These are phyloP conservation scores for Dynastes hyllus DNA, from an alignment of 2,888 invertebrate species.

Conservation along the genomic window DNA sequence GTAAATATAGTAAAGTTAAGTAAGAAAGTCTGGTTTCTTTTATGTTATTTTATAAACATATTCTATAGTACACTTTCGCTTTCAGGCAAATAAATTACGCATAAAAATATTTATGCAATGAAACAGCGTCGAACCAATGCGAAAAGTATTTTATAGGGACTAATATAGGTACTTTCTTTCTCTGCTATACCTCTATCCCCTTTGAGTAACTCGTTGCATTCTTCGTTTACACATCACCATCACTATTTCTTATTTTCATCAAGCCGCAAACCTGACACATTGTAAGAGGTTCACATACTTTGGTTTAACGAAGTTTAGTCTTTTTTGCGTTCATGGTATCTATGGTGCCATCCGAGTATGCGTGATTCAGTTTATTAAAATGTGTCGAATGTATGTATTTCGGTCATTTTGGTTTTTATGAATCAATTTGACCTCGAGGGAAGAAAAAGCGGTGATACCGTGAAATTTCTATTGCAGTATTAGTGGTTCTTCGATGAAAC, in stretches of 20 bases:
- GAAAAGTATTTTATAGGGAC: background rate
- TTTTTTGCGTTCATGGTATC: conserved; percentile 2
- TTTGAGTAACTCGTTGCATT: conserved; percentile 22
- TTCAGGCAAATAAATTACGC: too few relatives aligned
- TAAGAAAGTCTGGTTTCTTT: too few relatives aligned
- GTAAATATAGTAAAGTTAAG: too few relatives aligned
- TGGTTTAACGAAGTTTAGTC: conserved; percentile 11
- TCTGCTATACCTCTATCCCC: background rate
- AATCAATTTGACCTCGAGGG: conserved; percentile 10
- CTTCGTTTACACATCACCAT: conserved; percentile 34
- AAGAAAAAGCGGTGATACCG: background rate
- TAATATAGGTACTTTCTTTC: background rate
- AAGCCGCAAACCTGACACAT: background rate
- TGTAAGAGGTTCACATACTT: conserved; percentile 6
- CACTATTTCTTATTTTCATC: conserved; percentile 10
- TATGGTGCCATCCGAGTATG: background rate
- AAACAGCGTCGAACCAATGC: background rate
- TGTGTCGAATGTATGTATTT: conserved; percentile 8
- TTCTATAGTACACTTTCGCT: too few relatives aligned
- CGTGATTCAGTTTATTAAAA: conserved; percentile 32
- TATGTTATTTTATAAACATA: too few relatives aligned
- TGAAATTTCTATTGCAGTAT: background rate
- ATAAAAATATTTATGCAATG: background rate
- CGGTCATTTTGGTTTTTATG: conserved; percentile 18
- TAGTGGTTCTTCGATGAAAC: conserved; percentile 6